Conservation (phyloP, 2,797 vertebrate genomes). For the Sebastes iracundus region DNA sequence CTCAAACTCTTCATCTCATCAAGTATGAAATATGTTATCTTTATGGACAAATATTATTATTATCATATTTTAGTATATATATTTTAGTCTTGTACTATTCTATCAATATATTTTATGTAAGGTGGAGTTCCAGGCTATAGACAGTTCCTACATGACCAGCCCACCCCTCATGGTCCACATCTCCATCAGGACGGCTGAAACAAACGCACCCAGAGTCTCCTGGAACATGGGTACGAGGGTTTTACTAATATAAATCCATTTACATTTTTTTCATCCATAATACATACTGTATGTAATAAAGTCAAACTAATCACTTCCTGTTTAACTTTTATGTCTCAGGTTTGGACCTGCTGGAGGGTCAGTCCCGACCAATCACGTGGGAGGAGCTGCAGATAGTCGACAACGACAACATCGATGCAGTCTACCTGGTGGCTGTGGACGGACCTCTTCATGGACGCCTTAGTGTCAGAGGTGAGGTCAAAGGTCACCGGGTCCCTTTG, state of each 20-base stretch:
- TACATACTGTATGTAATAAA: neutral
- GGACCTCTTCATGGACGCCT: conserved; percentile 74
- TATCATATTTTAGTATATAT: neutral
- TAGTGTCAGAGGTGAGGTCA: conserved; percentile 68
- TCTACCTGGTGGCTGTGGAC: conserved; percentile 79
- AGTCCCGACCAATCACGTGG: conserved; percentile 75
- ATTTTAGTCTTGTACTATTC: neutral
- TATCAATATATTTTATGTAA: conserved; percentile 40
- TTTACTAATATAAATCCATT: neutral
- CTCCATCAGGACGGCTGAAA: conserved; percentile 81
- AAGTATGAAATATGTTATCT: neutral
- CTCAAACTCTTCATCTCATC: neutral
- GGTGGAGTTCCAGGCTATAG: conserved; percentile 87
- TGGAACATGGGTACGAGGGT: conserved; percentile 77
- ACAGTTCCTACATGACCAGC: conserved; percentile 75
- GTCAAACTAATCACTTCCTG: neutral
- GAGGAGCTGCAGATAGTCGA: conserved; percentile 82
- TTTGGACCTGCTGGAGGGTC: conserved; percentile 82
- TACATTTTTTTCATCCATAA: neutral
- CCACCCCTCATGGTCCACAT: conserved; percentile 79
- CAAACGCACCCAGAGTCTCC: conserved; percentile 76
- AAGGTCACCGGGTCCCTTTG: neutral
- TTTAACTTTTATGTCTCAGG: conserved; percentile 46
- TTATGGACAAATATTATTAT: neutral
- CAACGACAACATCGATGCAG: conserved; percentile 72